Evolutionary conservation across 2,888 invertebrate species (phyloP), one percentile per base, ranked within the genome.

Genomic region (Liodrosophila aerea): DNA sequence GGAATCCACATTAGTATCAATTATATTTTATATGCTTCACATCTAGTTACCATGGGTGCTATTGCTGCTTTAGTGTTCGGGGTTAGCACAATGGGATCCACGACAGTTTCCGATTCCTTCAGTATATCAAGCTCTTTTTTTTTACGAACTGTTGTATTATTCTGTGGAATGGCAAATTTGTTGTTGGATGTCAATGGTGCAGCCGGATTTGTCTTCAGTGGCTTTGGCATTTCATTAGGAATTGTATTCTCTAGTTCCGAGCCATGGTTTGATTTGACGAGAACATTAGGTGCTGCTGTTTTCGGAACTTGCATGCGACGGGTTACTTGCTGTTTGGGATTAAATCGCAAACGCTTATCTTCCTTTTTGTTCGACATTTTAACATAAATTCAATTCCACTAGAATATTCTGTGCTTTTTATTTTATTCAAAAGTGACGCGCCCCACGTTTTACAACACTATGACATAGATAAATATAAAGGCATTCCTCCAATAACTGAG

Each of bases 21-120:
- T 11, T 16, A 30, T 29, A 12, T 13, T 31, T 1, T 3, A 44
- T 5, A 2, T 13, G 1, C 22, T 0, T 1, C 11, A 8, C 4
- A n/a, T 31, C 9, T 5, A n/a, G n/a, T 27, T 66, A 87, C 88
- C 60, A 75, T 87, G 12, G 85, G 85, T n/a, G 75, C 78, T 8
- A 88, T 77, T 5, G 62, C 33, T 0, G 77, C 76, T 31, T 65
- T 82, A 4, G 78, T 57, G 11, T 71, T 69, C 0, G 88, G 86
- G 2, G 87, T 69, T 0, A 87, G 52, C 0, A 75, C 64, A 0
- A 45, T 22, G 0, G 47, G 41, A 2, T 58, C 34, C 3, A 44
- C 40, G 5, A 33, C 16, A 0, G 46, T 36, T 22, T 70, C 54
- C 3, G 53, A 47, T 3, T 74, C 54, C 2, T 74, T 56, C 2